phyloP scores from a whole-genome alignment of 2,797 vertebrate species.

The Aplochiton taeniatus region DNA sequence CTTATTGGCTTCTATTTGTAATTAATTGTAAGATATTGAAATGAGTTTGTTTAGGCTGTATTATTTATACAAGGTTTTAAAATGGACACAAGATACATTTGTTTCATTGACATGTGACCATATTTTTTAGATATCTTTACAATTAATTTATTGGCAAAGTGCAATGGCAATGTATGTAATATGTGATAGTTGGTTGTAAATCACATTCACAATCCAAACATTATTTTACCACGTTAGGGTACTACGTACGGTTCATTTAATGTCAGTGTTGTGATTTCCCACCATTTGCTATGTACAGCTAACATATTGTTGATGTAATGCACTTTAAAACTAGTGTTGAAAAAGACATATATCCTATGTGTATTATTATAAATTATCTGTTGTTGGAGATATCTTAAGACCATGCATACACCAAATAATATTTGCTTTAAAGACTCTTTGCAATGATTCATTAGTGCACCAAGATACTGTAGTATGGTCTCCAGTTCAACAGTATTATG shows the following conservation, averaged over 20 bases:
- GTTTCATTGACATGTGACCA: slow-evolving; percentile 63
- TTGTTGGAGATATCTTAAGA: slow-evolving; percentile 40
- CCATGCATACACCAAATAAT: slow-evolving; percentile 9
- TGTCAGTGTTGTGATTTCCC: slow-evolving; percentile 59
- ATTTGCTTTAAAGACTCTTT: slow-evolving; percentile 29
- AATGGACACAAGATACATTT: slow-evolving; percentile 50
- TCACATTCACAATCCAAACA: slow-evolving; percentile 51
- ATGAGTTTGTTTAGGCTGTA: slow-evolving; percentile 60
- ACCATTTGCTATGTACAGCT: slow-evolving; percentile 64
- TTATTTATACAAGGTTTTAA: slow-evolving; percentile 71
- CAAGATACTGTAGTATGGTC: slow-evolving; percentile 18
- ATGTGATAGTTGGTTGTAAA: slow-evolving; percentile 78
- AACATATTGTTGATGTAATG: slow-evolving; percentile 79
- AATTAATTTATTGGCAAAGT: slow-evolving; percentile 91
- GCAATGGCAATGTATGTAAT: slow-evolving; percentile 89
- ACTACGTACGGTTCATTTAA: slow-evolving; percentile 68
- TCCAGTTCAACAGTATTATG: not conserved
- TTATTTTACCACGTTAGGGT: slow-evolving; percentile 57
- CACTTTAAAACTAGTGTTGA: slow-evolving; percentile 87
- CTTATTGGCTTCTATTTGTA: slow-evolving; percentile 56
- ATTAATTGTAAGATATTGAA: slow-evolving; percentile 60
- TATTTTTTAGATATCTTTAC: slow-evolving; percentile 61
- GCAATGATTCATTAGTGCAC: slow-evolving; percentile 39
- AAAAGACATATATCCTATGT: slow-evolving; percentile 54
- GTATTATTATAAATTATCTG: slow-evolving; percentile 62